Base-by-base conservation (phyloP, 2,888 invertebrate species). In the Timandra comae region DNA sequence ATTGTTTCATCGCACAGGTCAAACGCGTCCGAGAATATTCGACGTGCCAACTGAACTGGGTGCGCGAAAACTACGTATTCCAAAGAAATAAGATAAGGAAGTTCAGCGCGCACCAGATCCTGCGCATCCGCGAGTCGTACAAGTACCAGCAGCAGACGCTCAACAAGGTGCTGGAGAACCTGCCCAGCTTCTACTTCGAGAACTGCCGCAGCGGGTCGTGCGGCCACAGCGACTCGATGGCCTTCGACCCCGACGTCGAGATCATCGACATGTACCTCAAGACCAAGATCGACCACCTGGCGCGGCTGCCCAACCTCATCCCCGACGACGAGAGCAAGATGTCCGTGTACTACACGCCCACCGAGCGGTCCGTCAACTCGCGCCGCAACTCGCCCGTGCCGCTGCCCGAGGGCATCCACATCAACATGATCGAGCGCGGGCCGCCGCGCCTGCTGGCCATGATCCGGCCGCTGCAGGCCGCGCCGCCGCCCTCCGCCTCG, bases 141-240 rank as follows among this genome's bases (percentile, higher is more conserved):
- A 97, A 97, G 76, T 94, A 96, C 66, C 97, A 98, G 75, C 98
- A 98, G 72, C 96, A 96, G 76, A 95, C 97, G 7, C 84, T 98
- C 30, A 95, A 96, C 82, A 97, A 97, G 72, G 93, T 98, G 3
- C 80, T 98, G 35, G 98, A 98, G 74, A 97, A 96, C 72, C 86
- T 98, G 56, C 96, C 96, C 23, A 94, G 91, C 60, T 86, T 95
- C 32, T 96, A 97, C 79, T 91, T 97, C 66, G 97, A 97, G 72
- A 97, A 96, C 79, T 98, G 98, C 66, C 91, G 96, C 21, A 94
- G 93, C 49, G 93, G 94, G 2, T 92, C 91, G 8, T 94, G 92
- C 75, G 93, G 90, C 3, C 86, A 89, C 16, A 91, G 93, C 47
- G 95, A 95, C 65, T 93, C 93, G 3, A 87, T 89, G 53, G 88